Evolutionary conservation across 2,888 invertebrate genomes (phyloP), one percentile per base, ranked within the genome.

Genomic region (Amphipyra tragopoginis): DNA sequence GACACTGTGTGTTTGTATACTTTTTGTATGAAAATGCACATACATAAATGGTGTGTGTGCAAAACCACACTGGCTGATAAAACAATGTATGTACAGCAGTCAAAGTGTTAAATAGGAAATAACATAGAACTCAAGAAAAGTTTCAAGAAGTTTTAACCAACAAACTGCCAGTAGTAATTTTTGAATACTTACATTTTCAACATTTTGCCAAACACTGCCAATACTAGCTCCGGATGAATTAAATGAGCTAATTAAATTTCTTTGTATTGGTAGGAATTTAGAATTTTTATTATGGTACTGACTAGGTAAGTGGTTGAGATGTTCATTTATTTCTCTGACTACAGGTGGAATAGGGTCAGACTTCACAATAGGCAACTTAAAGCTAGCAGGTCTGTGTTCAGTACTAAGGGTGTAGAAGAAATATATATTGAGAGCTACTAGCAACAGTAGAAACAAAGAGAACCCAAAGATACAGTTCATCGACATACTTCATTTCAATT

Each of bases 401-500:
- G 86, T 85, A 53, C 88, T 91, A 45, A 94, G 82, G 8, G 85
- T 90, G 72, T 93, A 93, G 76, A 93, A 94, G 72, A 94, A 94
- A 75, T 90, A 94, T 74, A 94, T 86, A 75, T 94, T 94, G 29
- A 94, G 84, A 45, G 79, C 88, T 49, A 94, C 93, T 59, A 94
- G 85, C 58, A 92, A 69, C 42, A 94, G 81, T 42, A 94, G 83
- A 71, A 94, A 92, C 48, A 93, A 68, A 56, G 93, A 93, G 78
- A 93, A 92, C 42, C 89, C 89, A 77, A 94, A 92, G n/a, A 92
- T 91, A 83, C 92, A 93, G 77, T 94, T 94, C 79, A 93, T 80
- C 54, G 93, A 92, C 94, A 94, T 94, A 57, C 68, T 82, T 79
- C 73, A 82, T 70, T 62, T 66, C 63, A 69, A 36, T 54, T 15